Percentiles rank a stretch among this genome's conserved stretches.
Evolutionary conservation across 2,113 vertebrate species (phyloP).

Genomic region (Grammomys dolichurus): DNA sequence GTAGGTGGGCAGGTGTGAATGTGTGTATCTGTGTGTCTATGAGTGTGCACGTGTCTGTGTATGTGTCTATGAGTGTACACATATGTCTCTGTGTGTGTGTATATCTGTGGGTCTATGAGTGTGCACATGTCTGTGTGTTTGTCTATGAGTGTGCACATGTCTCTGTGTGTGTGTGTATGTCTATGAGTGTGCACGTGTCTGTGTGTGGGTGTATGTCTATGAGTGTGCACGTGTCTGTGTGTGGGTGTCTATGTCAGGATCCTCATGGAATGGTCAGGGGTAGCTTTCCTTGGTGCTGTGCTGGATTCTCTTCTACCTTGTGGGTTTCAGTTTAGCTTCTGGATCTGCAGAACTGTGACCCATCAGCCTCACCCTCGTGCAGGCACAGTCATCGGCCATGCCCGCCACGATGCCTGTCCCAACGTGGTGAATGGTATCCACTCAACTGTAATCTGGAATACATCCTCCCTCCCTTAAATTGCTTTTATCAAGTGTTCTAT

Average conservation of each 20-base stretch:
- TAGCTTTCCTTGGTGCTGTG: neutral
- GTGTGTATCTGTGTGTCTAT: neutral
- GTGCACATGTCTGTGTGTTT: too few relatives aligned
- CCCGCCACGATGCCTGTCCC: neutral
- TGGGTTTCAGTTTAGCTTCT: neutral
- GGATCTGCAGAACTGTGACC: neutral
- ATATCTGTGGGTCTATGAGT: neutral
- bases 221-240: neutral
- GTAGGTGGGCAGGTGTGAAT: too few relatives aligned
- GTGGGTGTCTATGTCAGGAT: neutral
- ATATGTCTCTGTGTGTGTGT: neutral
- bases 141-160: neutral
- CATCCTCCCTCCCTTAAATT: too few relatives aligned
- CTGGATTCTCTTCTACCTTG: neutral
- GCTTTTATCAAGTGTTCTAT: neutral
- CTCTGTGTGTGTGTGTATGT: neutral
- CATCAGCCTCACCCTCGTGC: neutral
- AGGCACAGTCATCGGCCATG: neutral
- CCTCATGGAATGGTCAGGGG: too few relatives aligned
- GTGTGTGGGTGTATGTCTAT: too few relatives aligned
- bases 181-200: neutral
- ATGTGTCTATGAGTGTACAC: neutral
- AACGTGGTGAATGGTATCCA: rapidly evolving
- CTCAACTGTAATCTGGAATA: neutral
- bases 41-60: neutral